phyloP scores from a whole-genome alignment of 2,113 vertebrate genomes.

The Eclectus roratus region DNA sequence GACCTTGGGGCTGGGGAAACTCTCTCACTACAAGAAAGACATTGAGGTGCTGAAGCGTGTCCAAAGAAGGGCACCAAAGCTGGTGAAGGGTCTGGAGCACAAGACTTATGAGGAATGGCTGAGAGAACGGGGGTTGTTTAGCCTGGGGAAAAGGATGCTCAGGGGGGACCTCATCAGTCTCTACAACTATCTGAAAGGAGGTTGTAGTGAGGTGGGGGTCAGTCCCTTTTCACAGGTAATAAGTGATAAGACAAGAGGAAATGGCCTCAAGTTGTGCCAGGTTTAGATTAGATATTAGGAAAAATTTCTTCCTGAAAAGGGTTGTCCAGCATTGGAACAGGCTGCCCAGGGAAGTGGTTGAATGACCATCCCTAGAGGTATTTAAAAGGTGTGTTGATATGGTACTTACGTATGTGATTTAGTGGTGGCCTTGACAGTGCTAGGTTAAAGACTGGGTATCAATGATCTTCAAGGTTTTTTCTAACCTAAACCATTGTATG shows the following conservation, averaged over 20 bases:
- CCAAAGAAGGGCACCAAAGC: not conserved
- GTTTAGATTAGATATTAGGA: not conserved
- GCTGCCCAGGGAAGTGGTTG: not conserved
- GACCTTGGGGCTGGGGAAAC: not conserved
- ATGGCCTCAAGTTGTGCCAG: too few relatives aligned
- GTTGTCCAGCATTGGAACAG: not conserved
- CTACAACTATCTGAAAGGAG: not conserved
- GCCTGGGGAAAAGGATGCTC: not conserved
- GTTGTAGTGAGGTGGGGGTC: rapidly evolving
- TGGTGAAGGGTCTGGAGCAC: not conserved
- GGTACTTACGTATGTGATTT: not conserved
- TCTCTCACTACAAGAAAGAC: not conserved
- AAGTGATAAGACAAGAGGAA: not conserved
- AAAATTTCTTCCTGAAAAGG: not conserved
- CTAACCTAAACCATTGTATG: not conserved
- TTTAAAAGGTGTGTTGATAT: not conserved
- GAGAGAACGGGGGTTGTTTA: not conserved
- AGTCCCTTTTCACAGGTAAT: not conserved
- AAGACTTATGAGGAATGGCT: not conserved
- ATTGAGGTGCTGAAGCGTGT: not conserved
- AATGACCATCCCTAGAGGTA: not conserved
- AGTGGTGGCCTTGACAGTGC: not conserved
- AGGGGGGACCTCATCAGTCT: not conserved
- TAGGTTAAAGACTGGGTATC: not conserved
- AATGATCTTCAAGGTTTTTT: not conserved